Conservation (phyloP, 2,113 vertebrate species). For the Chaenogobius annularis region DNA sequence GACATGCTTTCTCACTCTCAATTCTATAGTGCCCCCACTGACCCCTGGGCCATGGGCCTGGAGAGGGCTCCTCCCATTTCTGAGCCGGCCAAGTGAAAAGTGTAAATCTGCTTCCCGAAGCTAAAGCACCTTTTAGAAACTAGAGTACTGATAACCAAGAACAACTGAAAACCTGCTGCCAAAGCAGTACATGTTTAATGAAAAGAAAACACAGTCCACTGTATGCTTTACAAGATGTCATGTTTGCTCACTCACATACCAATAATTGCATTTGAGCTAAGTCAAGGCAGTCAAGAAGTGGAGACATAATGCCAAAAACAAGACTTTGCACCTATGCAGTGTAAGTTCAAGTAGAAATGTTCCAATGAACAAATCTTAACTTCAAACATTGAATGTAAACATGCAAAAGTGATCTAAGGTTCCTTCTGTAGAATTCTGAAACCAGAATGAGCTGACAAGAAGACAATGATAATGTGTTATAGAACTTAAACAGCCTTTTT, state of each 20-base stretch:
- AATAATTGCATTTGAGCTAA: conserved; percentile 37
- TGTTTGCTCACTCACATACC: conserved; percentile 23
- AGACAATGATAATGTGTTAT: conserved; percentile 34
- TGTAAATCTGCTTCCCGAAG: conserved; percentile 41
- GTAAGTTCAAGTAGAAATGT: neutral
- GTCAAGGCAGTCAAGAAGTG: conserved; percentile 8
- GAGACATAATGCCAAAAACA: neutral
- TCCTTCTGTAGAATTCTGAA: neutral
- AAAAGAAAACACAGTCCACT: conserved; percentile 9
- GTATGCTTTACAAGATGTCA: conserved; percentile 33
- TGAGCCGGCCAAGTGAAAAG: conserved; percentile 84
- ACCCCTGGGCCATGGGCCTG: conserved; percentile 89
- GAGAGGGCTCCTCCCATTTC: conserved; percentile 84
- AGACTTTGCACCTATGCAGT: neutral
- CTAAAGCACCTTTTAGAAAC: conserved; percentile 58
- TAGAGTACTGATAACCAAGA: conserved; percentile 26
- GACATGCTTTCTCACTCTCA: conserved; percentile 84
- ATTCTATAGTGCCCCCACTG: conserved; percentile 82
- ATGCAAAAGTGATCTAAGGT: neutral
- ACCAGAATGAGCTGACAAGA: neutral
- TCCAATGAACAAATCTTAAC: neutral
- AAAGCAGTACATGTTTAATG: conserved; percentile 21
- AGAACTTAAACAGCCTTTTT: conserved; percentile 60
- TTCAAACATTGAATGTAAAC: conserved; percentile 35
- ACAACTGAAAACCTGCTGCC: conserved; percentile 48